Evolutionary conservation across 2,888 invertebrate genomes (phyloP).

Genomic region (Meiosimyza decipiens): DNA sequence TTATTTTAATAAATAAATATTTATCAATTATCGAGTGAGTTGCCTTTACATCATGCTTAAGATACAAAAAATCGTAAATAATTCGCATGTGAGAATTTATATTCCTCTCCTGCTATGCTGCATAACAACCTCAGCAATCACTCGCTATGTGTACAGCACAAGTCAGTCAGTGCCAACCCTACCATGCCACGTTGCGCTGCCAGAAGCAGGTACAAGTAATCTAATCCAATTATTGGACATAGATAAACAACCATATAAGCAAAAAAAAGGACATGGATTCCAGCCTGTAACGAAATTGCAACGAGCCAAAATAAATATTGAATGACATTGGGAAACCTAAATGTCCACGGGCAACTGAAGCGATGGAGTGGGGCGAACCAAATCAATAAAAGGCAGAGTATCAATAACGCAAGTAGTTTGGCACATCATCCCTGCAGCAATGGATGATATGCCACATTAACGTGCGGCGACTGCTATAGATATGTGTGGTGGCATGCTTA

Average conservation of each 20-base stretch:
- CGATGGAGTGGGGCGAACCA: not conserved
- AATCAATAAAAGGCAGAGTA: constrained; percentile 6
- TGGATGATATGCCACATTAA: too few relatives aligned
- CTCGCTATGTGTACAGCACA: not conserved
- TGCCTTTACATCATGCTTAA: too few relatives aligned
- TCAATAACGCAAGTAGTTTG: constrained; percentile 22
- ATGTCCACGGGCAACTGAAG: not conserved
- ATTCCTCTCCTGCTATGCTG: not conserved
- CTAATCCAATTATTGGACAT: constrained; percentile 30
- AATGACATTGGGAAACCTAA: not conserved
- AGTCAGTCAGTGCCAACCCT: not conserved
- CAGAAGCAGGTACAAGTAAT: constrained; percentile 10
- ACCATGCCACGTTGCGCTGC: not conserved
- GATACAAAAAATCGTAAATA: too few relatives aligned
- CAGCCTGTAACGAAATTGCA: not conserved
- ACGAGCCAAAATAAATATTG: constrained; percentile 7
- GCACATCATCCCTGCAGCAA: not conserved
- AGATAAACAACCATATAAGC: not conserved
- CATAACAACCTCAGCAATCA: not conserved
- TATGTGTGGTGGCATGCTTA: too few relatives aligned
- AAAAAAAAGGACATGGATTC: not conserved
- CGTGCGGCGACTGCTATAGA: too few relatives aligned
- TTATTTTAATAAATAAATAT: too few relatives aligned
- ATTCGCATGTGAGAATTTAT: too few relatives aligned
- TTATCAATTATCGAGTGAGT: too few relatives aligned